phyloP scores from a whole-genome alignment of 1,140 invertebrate genomes.

The roundworm (Caenorhabditis elegans) region DNA sequence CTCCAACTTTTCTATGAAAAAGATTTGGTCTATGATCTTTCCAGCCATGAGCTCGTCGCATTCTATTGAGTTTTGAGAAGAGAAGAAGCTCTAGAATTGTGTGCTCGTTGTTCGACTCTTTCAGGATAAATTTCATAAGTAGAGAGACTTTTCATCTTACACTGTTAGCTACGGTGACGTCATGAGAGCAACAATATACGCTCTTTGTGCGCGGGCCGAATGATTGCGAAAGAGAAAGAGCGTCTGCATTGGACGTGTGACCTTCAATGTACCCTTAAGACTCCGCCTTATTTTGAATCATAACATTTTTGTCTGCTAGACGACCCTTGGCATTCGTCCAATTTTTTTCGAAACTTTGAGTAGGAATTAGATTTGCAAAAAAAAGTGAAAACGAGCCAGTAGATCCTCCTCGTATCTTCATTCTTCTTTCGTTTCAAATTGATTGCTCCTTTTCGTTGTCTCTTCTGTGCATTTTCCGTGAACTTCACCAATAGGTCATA shows the following conservation, averaged over 20 bases:
- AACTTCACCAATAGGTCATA: conserved; percentile 19
- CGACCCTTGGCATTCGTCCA: not conserved
- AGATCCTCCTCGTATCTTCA: not conserved
- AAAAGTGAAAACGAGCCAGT: not conserved
- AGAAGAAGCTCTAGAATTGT: no score
- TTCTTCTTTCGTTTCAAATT: conserved; percentile 8
- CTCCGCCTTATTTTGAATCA: not conserved
- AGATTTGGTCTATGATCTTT: not conserved
- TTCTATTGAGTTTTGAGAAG: no score
- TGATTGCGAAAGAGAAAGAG: not conserved
- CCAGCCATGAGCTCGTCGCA: not conserved
- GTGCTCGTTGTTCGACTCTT: no score
- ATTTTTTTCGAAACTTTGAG: not conserved
- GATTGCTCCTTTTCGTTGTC: not conserved
- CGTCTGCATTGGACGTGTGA: not conserved
- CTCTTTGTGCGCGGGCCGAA: not conserved
- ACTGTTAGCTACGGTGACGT: not conserved
- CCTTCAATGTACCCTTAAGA: not conserved
- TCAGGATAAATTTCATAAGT: not conserved
- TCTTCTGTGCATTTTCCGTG: not conserved
- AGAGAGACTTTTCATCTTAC: not conserved
- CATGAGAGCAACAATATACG: conserved; percentile 24
- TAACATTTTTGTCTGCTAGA: not conserved
- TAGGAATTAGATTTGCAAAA: not conserved
- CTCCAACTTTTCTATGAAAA: no score